Conservation (phyloP, 1,140 invertebrate genomes). For the Papilio aristodemus region DNA sequence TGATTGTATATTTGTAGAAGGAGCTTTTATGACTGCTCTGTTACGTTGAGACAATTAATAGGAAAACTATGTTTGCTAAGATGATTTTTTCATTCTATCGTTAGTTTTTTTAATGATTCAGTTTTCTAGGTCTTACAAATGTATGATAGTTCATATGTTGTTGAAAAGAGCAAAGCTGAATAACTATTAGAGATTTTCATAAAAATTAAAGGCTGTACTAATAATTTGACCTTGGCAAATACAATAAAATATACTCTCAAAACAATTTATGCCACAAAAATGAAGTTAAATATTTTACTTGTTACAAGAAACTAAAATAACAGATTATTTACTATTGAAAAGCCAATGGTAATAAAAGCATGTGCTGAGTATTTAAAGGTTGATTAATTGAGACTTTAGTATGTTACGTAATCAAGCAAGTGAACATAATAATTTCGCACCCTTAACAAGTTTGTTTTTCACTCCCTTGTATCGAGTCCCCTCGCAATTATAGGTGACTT, state of each 20-base stretch:
- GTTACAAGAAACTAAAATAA: too few species aligned
- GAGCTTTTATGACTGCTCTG: conserved; percentile 24
- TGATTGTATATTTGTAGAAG: conserved; percentile 15
- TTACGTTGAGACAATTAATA: conserved; percentile 22
- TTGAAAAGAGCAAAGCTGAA: too few species aligned
- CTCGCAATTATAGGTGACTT: conserved; percentile 27
- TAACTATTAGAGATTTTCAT: too few species aligned
- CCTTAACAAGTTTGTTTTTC: conserved; percentile 18
- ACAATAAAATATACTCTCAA: too few species aligned
- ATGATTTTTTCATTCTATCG: background rate
- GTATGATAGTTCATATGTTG: too few species aligned
- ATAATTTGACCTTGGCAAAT: too few species aligned
- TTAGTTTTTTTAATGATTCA: too few species aligned
- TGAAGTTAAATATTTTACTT: too few species aligned
- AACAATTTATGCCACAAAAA: too few species aligned
- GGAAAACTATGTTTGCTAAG: background rate
- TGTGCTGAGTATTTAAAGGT: background rate
- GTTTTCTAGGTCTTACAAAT: background rate
- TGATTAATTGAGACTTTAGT: conserved; percentile 8
- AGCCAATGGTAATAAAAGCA: background rate
- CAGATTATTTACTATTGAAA: too few species aligned
- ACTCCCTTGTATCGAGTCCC: conserved; percentile 28
- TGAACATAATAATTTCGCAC: conserved; percentile 23
- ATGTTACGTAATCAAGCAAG: conserved; percentile 22
- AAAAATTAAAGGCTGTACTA: too few species aligned